Evolutionary conservation across 2,113 vertebrate genomes (phyloP).

Genomic region (Lonchura striata): DNA sequence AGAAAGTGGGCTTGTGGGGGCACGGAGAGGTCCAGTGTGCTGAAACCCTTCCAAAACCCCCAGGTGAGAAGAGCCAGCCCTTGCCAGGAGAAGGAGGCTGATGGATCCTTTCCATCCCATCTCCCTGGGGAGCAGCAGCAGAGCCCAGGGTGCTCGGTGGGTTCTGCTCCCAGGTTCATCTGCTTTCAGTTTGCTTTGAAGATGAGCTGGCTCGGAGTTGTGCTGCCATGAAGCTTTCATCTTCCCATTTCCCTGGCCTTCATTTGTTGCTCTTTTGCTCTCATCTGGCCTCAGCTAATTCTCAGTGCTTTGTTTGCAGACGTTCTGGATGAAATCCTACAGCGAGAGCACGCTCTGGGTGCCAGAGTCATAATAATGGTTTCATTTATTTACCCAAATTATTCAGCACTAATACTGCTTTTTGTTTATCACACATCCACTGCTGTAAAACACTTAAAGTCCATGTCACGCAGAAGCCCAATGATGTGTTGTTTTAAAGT

Average conservation of each 20-base stretch:
- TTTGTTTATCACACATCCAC: neutral
- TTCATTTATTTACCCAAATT: conserved; percentile 17
- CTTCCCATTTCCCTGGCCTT: neutral
- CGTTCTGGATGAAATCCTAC: neutral
- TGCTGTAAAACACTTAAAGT: neutral
- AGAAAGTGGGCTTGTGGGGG: neutral
- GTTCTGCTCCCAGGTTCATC: neutral
- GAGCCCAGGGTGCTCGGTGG: neutral
- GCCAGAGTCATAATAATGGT: neutral
- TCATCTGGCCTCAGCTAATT: neutral
- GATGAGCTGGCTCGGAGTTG: neutral
- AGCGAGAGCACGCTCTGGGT: neutral
- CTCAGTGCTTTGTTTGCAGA: neutral
- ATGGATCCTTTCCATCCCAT: neutral
- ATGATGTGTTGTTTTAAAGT: neutral
- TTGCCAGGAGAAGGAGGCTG: neutral
- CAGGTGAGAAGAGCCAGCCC: neutral
- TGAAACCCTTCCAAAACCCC: neutral
- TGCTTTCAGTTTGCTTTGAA: conserved; percentile 33
- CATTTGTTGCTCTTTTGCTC: neutral
- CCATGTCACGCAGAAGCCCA: neutral
- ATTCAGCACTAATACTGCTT: neutral
- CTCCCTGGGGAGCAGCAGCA: neutral
- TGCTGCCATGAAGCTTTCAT: conserved; percentile 23
- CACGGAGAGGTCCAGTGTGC: neutral